Conservation (phyloP, 2,113 vertebrate species). For the Callaeas wilsoni region DNA sequence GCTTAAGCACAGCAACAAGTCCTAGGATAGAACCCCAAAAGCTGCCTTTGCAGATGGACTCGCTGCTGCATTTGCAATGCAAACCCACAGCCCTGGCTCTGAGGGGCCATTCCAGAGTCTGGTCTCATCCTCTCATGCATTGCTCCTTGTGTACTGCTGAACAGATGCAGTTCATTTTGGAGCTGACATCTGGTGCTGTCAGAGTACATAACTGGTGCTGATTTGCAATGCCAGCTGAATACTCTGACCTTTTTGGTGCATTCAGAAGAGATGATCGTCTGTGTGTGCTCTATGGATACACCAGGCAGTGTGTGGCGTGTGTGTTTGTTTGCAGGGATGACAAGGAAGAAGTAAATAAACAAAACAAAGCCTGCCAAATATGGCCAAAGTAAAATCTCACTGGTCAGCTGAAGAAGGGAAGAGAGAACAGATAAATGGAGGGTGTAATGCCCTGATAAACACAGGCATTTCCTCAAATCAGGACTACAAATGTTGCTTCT, state of each 20-base stretch:
- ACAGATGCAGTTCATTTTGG: constrained; percentile 51
- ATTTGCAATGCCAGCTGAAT: constrained; percentile 54
- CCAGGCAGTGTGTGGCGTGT: neutral
- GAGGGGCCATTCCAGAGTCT: neutral
- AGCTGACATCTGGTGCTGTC: constrained; percentile 64
- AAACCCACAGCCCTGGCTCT: neutral
- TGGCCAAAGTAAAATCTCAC: neutral
- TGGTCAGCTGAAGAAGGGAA: neutral
- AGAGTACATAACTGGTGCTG: constrained; percentile 45
- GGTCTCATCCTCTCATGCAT: neutral
- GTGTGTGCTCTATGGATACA: neutral
- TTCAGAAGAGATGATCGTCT: neutral
- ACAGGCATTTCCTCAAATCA: neutral
- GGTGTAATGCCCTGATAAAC: neutral
- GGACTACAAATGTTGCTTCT: neutral
- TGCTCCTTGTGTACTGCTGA: neutral
- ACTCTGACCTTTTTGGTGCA: neutral
- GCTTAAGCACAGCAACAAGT: neutral
- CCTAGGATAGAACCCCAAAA: neutral
- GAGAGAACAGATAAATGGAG: neutral
- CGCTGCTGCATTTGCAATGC: neutral
- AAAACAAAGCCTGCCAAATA: neutral
- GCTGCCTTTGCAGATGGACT: neutral
- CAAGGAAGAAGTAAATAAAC: neutral
- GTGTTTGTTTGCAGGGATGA: neutral